Evolutionary conservation across 1,140 invertebrate genomes (phyloP).

Genomic region (Trichogramma pretiosum): DNA sequence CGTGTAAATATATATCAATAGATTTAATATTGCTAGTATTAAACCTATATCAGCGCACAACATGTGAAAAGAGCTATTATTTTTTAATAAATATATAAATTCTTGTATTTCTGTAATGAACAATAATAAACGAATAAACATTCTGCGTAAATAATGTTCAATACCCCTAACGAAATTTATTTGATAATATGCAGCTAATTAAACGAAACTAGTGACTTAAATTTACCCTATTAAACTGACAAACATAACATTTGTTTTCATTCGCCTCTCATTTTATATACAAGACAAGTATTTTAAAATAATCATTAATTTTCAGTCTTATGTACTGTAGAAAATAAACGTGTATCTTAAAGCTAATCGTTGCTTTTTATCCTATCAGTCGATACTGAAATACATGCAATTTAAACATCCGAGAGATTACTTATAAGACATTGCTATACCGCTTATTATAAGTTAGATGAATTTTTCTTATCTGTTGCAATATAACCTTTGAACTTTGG

Average conservation of each 20-base stretch:
- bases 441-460: conserved; percentile 9
- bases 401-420: conserved; percentile 12
- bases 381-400: conserved; percentile 18
- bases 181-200: too few species aligned
- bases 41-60: conserved; percentile 8
- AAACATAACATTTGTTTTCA: conserved; percentile 19
- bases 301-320: conserved; percentile 38
- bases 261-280: conserved; percentile 27
- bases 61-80: conserved; percentile 2
- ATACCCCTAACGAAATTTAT: too few species aligned
- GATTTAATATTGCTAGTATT: conserved; percentile 16
- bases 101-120: too few species aligned
- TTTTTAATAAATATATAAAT: conserved; percentile 7
- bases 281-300: conserved; percentile 35
- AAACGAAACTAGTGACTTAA: too few species aligned
- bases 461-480: conserved; percentile 6
- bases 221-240: too few species aligned
- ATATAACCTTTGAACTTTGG: conserved; percentile 7
- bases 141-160: too few species aligned
- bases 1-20: not conserved
- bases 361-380: conserved; percentile 20
- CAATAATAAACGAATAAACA: too few species aligned
- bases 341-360: conserved; percentile 17
- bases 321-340: conserved; percentile 25
- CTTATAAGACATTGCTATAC: conserved; percentile 14